Evolutionary conservation across 2,888 invertebrate species (phyloP).

Genomic region (Serrognathus titanus): DNA sequence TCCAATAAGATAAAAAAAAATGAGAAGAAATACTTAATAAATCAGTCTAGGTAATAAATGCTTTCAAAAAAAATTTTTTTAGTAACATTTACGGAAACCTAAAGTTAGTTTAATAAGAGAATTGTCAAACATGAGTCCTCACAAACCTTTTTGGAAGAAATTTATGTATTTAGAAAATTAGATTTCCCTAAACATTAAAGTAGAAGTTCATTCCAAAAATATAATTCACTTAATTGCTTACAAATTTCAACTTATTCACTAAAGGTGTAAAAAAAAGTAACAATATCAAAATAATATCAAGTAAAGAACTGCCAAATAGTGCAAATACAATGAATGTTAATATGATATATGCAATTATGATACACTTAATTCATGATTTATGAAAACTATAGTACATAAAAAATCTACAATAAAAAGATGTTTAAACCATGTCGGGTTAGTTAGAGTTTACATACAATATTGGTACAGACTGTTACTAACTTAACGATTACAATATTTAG

Average conservation of each 20-base stretch:
- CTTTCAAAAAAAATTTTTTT: conserved; percentile 2
- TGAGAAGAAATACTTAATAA: conserved; percentile 22
- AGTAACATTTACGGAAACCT: conserved; percentile 10
- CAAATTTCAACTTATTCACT: conserved; percentile 1
- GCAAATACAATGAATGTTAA: not conserved
- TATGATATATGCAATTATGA: conserved; percentile 4
- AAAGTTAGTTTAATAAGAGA: not conserved
- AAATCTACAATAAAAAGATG: not conserved
- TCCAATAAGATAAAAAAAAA: conserved; percentile 23
- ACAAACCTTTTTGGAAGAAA: too few species aligned
- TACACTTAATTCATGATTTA: conserved; percentile 2
- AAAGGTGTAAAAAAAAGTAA: conserved; percentile 10
- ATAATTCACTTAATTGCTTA: too few species aligned
- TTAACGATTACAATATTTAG: conserved; percentile 6
- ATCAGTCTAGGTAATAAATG: conserved; percentile 15
- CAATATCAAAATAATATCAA: not conserved
- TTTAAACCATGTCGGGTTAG: not conserved
- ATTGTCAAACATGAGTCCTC: too few species aligned
- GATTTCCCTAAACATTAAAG: too few species aligned
- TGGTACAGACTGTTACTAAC: conserved; percentile 3
- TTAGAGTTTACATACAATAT: conserved; percentile 3
- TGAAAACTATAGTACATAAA: conserved; percentile 1
- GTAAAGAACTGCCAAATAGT: not conserved
- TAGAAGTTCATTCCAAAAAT: too few species aligned
- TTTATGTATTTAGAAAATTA: too few species aligned